Percentiles rank a stretch among this genome's conserved stretches.
These are phyloP conservation scores for Oryzias celebensis DNA, from an alignment of 2,113 vertebrate species.

Conservation along the genomic window DNA sequence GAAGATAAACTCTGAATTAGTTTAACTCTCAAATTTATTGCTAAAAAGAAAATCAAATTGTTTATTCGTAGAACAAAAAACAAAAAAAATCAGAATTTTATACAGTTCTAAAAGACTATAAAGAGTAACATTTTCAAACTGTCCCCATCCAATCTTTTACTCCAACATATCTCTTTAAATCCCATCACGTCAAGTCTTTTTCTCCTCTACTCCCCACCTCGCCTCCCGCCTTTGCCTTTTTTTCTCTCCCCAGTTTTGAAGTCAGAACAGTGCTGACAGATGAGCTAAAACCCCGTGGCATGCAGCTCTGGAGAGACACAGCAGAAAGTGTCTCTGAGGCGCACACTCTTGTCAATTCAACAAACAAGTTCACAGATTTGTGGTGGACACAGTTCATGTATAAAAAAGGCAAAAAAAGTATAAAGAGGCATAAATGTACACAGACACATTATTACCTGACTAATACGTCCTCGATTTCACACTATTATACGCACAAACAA, in stretches of 20 bases:
- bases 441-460: neutral
- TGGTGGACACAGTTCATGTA: neutral
- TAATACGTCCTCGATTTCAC: neutral
- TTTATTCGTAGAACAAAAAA: too few relatives aligned
- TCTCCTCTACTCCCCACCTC: neutral
- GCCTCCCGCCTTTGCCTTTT: neutral
- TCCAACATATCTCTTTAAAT: neutral
- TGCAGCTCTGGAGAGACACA: conserved; percentile 14
- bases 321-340: conserved; percentile 18
- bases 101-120: too few relatives aligned
- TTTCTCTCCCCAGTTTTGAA: conserved; percentile 26
- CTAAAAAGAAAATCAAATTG: too few relatives aligned
- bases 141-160: neutral
- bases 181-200: neutral
- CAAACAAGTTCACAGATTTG: neutral
- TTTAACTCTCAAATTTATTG: too few relatives aligned
- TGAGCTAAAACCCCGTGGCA: conserved; percentile 37
- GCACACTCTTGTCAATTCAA: conserved; percentile 4
- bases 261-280: conserved; percentile 48
- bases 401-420: neutral
- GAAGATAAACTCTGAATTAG: too few relatives aligned
- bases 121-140: neutral
- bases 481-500: neutral
- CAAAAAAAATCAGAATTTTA: too few relatives aligned
- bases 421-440: neutral